Evolutionary conservation across 2,797 vertebrate species (phyloP).

Genomic region (Peromyscus nudipes): DNA sequence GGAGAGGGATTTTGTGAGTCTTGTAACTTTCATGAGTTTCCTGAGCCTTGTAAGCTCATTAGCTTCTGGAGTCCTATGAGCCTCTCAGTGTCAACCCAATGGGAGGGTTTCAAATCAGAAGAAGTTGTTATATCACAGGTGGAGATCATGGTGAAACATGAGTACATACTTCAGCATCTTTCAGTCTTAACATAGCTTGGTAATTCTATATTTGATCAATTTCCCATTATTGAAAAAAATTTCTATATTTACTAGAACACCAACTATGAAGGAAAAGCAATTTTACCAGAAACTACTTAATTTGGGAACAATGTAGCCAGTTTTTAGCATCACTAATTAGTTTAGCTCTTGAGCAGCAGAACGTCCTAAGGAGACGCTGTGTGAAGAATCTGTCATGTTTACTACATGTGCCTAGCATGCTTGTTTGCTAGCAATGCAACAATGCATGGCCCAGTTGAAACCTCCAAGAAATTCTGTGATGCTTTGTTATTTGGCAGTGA

Average conservation of each 20-base stretch:
- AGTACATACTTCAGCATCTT: neutral
- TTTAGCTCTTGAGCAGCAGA: neutral
- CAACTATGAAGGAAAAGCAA: neutral
- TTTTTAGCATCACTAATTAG: neutral
- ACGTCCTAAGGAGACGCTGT: neutral
- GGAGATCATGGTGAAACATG: neutral
- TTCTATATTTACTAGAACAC: neutral
- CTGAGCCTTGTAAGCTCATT: neutral
- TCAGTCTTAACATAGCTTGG: neutral
- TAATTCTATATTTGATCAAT: neutral
- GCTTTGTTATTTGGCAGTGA: neutral
- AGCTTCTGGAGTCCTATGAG: neutral
- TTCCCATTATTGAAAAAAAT: conserved; percentile 12
- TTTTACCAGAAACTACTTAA: neutral
- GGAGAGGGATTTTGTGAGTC: neutral
- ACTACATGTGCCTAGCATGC: neutral
- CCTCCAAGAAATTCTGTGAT: neutral
- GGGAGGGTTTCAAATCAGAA: neutral
- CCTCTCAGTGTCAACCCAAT: no score
- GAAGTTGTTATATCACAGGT: neutral
- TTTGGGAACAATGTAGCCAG: neutral
- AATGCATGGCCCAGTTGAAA: neutral
- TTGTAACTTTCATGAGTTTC: neutral
- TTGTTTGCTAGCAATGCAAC: neutral
- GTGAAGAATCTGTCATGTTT: neutral